These are phyloP conservation scores for Nemotelus nigrinus DNA, from an alignment of 2,888 invertebrate species.

Conservation along the genomic window DNA sequence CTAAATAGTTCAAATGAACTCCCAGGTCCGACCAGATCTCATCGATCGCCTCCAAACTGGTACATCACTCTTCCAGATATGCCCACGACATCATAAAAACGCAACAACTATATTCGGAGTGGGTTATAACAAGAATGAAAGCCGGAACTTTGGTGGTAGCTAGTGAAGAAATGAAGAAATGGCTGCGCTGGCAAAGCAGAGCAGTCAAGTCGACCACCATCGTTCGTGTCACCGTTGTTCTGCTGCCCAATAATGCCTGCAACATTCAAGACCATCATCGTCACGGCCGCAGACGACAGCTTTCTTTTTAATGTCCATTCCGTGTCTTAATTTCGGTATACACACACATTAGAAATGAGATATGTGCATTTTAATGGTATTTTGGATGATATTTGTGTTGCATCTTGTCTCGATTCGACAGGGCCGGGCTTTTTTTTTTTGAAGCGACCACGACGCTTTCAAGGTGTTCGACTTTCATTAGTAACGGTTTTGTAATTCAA, in stretches of 20 bases:
- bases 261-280: background rate
- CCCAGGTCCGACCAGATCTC: no score
- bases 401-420: background rate
- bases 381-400: no score
- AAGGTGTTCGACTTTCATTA: conserved; percentile 24
- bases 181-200: background rate
- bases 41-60: no score
- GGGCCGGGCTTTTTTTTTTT: background rate
- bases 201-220: no score
- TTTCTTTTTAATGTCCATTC: conserved; percentile 36
- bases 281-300: background rate
- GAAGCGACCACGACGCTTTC: background rate
- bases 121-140: conserved; percentile 28
- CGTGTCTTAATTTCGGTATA: conserved; percentile 20
- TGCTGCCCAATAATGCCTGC: background rate
- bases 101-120: conserved; percentile 7
- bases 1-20: no score
- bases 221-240: background rate
- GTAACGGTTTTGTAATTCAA: conserved; percentile 3
- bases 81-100: background rate
- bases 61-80: no score
- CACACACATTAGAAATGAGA: conserved; percentile 29
- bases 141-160: conserved; percentile 34
- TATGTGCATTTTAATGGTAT: conserved; percentile 6
- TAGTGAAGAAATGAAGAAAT: conserved; percentile 1